Evolutionary conservation across 2,797 vertebrate genomes (phyloP), one percentile per base, ranked within the genome.

Genomic region (Xiphorhynchus erythropygius): DNA sequence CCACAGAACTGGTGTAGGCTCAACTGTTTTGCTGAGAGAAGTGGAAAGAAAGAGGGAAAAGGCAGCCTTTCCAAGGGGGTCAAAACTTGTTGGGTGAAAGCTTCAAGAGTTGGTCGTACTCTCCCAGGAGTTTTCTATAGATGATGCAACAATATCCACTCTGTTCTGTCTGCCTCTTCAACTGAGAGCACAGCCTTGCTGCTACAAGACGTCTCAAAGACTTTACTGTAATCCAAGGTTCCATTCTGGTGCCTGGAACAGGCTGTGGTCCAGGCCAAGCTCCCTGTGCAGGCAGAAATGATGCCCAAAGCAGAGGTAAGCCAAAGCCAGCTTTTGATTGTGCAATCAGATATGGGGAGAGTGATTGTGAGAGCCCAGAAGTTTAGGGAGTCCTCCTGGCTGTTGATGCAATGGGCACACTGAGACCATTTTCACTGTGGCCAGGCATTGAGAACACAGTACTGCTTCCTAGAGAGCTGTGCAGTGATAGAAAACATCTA

Each of bases 331-430:
- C 16, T 27, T 69, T 84, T 41, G 25, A 49, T 12, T 52, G 16
- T 11, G 9, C 13, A 44, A 14, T 50, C 17, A 59, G 42, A 13
- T 42, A 49, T 2, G 10, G 25, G 27, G 21, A 62, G 9, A 49
- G 4, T 24, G n/a, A 10, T 14, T 2, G 0, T 24, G n/a, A 70
- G 5, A 85, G 1, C 8, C n/a, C 4, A 11, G n/a, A 53, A 62
- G 2, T 39, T 78, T 53, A 64, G 21, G 39, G 47, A 57, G 16
- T 21, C 22, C 25, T 52, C 60, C 42, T 49, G 28, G 4, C 18
- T 60, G 37, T 37, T 71, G 60, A 55, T 52, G 22, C 33, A 42
- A 18, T 5, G 8, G 25, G 19, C 19, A 50, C 25, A 18, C 23
- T 46, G 75, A 74, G 69, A 89, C 50, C 11, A 5, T 11, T 2